Percentiles rank a stretch among this genome's conserved stretches.
These are phyloP conservation scores for Abrostola triplasia DNA, from an alignment of 2,888 invertebrate species.

Conservation along the genomic window DNA sequence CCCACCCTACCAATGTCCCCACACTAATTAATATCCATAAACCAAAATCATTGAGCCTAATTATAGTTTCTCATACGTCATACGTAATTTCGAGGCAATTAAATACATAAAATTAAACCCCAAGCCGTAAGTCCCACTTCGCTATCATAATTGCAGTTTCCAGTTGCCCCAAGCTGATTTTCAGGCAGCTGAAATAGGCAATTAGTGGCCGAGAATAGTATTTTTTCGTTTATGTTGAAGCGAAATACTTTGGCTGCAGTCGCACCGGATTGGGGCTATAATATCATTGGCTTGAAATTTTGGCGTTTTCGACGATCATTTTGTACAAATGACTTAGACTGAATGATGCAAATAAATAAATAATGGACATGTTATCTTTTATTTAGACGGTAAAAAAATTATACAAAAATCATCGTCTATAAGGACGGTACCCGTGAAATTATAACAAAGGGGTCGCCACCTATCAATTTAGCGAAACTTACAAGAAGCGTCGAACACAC, in stretches of 20 bases:
- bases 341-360: no score
- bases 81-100: constrained; percentile 22
- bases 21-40: no score
- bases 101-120: constrained; percentile 37
- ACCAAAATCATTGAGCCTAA: no score
- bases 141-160: constrained; percentile 66
- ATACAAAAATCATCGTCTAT: no score
- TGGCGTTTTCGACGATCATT: background rate
- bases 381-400: no score
- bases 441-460: no score
- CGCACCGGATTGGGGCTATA: constrained; percentile 18
- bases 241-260: constrained; percentile 30
- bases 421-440: no score
- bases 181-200: constrained; percentile 66
- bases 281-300: background rate
- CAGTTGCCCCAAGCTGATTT: constrained; percentile 60
- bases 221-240: constrained; percentile 48
- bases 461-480: no score
- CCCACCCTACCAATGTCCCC: no score
- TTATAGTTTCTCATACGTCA: background rate
- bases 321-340: no score
- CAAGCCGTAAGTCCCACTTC: constrained; percentile 51
- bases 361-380: no score
- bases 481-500: no score
- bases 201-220: constrained; percentile 63